Conservation (phyloP, 2,797 vertebrate species). For the Takifugu ocellatus region DNA sequence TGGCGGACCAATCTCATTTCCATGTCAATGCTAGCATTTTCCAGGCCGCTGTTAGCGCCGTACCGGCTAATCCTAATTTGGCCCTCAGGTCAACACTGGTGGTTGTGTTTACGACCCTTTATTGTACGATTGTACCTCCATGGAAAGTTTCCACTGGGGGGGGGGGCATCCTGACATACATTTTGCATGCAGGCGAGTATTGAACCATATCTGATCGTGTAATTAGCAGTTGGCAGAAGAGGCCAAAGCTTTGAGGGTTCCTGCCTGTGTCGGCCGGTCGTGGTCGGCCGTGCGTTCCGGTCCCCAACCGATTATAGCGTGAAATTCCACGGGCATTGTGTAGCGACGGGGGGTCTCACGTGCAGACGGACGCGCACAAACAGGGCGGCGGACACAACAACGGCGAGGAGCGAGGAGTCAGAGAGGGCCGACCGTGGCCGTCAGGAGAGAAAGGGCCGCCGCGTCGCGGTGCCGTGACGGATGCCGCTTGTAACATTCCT, state of each 20-base stretch:
- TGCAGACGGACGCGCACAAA: slow-evolving; percentile 49
- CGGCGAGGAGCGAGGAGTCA: slow-evolving; percentile 41
- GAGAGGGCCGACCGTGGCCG: slow-evolving; percentile 56
- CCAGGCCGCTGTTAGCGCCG: slow-evolving; percentile 35
- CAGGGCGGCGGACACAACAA: slow-evolving; percentile 28
- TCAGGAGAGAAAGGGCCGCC: slow-evolving; percentile 43
- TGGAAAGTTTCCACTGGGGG: neutral
- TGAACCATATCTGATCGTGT: slow-evolving; percentile 40
- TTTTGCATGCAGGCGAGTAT: neutral
- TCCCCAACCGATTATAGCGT: slow-evolving; percentile 56
- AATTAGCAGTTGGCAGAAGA: slow-evolving; percentile 45
- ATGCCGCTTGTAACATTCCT: slow-evolving; percentile 65
- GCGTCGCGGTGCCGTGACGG: slow-evolving; percentile 58
- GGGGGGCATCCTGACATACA: slow-evolving; percentile 6
- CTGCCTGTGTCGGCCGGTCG: slow-evolving; percentile 8
- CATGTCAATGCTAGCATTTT: slow-evolving; percentile 62
- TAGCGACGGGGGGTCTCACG: slow-evolving; percentile 44
- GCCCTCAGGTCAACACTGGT: slow-evolving; percentile 21
- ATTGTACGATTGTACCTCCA: slow-evolving; percentile 11
- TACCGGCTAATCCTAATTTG: slow-evolving; percentile 47
- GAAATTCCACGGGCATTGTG: slow-evolving; percentile 62
- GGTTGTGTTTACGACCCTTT: slow-evolving; percentile 40
- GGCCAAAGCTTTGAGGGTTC: slow-evolving; percentile 24
- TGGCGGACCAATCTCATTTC: slow-evolving; percentile 52
- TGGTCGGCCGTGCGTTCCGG: slow-evolving; percentile 54